Evolutionary conservation across 2,888 invertebrate species (phyloP), one percentile per base, ranked within the genome.

Genomic region (Calameuta idolon): DNA sequence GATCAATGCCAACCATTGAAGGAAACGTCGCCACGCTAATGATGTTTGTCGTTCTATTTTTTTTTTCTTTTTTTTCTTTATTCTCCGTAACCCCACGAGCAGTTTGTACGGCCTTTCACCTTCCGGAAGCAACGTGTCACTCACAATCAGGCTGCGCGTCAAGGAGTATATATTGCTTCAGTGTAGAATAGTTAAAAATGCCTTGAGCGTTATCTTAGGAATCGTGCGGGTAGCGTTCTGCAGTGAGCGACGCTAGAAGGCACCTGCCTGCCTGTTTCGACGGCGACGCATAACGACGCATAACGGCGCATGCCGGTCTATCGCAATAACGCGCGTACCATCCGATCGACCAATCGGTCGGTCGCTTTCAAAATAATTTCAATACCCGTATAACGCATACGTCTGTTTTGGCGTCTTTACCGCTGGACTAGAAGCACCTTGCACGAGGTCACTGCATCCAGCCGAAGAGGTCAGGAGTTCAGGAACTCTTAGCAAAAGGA

Each of bases 161-260:
- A 31, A 69, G 33, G 23, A 69, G 33, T 33, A 33, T 33, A 69
- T 69, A 69, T 69, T 33, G 69, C 69, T 74, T 77, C 75, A 79
- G 76, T 79, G 78, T 74, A 69, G 76, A 81, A 80, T 82, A 83
- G 84, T 83, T 86, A 86, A 81, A 79, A 79, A 80, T 81, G 86
- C 86, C 84, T 84, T 83, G 82, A 84, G 15, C 40, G 86, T 87
- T 91, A 91, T 91, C 91, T 88, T 87, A 79, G 83, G 86, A 90
- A 91, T 91, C 91, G 90, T 91, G 91, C 91, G 91, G 91, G 91
- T 89, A 90, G 85, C 83, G 83, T 79, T 82, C 69, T 69, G 73
- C 73, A 73, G 23, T 69, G 35, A 55, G 68, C 69, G 34, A 69
- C 80, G 73, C 81, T 84, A 84, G 82, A 81, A 76, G 80, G 84